Evolutionary conservation across 2,113 vertebrate genomes (phyloP), one percentile per base, ranked within the genome.

Genomic region (Vanacampus margaritifer): DNA sequence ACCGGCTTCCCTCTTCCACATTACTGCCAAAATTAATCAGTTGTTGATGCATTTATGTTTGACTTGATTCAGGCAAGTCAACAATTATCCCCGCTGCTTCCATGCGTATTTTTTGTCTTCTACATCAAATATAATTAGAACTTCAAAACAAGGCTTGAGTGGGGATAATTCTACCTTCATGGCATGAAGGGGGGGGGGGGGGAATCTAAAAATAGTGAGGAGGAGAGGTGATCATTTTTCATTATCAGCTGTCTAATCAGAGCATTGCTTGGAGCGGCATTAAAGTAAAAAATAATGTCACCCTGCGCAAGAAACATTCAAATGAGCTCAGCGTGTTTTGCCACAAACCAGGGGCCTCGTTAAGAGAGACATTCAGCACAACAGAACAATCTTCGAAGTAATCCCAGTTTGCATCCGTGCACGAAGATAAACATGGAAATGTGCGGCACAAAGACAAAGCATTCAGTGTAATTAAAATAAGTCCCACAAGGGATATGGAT

Each of bases 401-500:
- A 68, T 73, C 76, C 64, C 59, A 61, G 21, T 68, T 35, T 39
- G 57, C 67, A 74, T 79, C 76, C 68, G 69, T 63, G 66, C 54
- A 64, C 75, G 67, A 75, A 75, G 39, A 70, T 81, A 77, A 85
- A 54, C 75, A 79, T 80, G 79, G 54, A 83, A 78, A 84, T 80
- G 68, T 69, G 60, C 64, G 66, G 76, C 75, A 72, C 73, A 76
- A 82, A 84, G 81, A 80, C 76, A 78, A 83, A 74, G 67, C 78
- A 78, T 78, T 85, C 79, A 67, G 71, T 76, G 76, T 86, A 87
- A 91, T 90, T 88, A 85, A 79, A 88, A 85, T 82, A 85, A 86
- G 77, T 86, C 82, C 85, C 82, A 56, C 82, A 82, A 75, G 82
- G 83, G 79, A 87, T 86, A 83, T 88, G 86, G 86, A 89, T 85